phyloP scores from a whole-genome alignment of 2,888 invertebrate genomes.

The Beris morrisii region DNA sequence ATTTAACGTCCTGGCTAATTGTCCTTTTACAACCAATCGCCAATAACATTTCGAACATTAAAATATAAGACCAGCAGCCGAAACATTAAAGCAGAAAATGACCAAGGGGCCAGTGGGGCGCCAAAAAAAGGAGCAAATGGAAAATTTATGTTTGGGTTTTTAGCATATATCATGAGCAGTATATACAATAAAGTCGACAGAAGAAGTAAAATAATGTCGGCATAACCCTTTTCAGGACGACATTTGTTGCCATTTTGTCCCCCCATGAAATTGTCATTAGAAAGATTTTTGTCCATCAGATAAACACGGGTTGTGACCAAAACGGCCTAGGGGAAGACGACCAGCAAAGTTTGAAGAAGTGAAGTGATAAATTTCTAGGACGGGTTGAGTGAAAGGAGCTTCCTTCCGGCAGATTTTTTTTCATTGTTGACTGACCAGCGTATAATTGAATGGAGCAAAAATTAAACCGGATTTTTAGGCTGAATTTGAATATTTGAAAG shows the following conservation, averaged over 20 bases:
- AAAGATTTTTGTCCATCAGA: constrained; percentile 40
- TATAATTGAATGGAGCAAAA: constrained; percentile 22
- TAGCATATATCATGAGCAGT: constrained; percentile 29
- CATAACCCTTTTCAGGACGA: constrained; percentile 35
- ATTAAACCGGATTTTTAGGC: neutral
- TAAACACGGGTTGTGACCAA: constrained; percentile 32
- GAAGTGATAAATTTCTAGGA: constrained; percentile 23
- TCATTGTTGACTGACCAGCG: constrained; percentile 14
- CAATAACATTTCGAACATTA: too few relatives aligned
- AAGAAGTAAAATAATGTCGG: constrained; percentile 32
- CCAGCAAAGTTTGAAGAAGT: constrained; percentile 21
- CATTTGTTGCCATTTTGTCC: constrained; percentile 41
- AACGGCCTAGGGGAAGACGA: neutral
- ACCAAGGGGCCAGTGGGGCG: too few relatives aligned
- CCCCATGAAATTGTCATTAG: constrained; percentile 41
- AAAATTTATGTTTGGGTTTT: constrained; percentile 31
- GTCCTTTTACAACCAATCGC: too few relatives aligned
- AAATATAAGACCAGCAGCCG: too few relatives aligned
- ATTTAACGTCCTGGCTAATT: too few relatives aligned
- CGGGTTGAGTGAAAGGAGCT: constrained; percentile 25
- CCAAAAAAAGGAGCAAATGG: constrained; percentile 26
- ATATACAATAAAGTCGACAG: constrained; percentile 28
- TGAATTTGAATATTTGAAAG: too few relatives aligned
- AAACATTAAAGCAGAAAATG: too few relatives aligned
- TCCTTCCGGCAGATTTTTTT: constrained; percentile 26